Conservation (phyloP, 2,888 invertebrate genomes). For the Rotaria magnacalcarata region DNA sequence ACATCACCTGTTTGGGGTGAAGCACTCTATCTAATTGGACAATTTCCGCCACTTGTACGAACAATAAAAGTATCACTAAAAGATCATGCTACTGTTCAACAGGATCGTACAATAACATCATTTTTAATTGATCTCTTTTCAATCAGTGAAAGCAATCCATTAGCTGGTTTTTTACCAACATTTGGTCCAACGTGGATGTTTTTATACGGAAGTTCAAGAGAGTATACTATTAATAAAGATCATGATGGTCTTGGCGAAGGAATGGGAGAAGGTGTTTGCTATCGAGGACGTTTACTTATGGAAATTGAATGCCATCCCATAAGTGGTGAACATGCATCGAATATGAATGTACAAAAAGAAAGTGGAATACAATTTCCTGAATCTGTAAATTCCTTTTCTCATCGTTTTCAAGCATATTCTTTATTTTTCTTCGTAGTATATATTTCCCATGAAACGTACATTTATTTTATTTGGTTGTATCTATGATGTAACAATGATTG, state of each 20-base stretch:
- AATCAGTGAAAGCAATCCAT: not conserved
- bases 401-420: not conserved
- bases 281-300: slow-evolving; percentile 50
- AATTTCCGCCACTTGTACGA: not conserved
- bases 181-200: slow-evolving; percentile 51
- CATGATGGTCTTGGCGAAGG: slow-evolving; percentile 50
- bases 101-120: not conserved
- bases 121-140: not conserved
- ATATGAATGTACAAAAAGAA: slow-evolving; percentile 14
- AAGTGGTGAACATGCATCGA: not conserved
- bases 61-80: not conserved
- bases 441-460: not conserved
- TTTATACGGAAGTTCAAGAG: slow-evolving; percentile 50
- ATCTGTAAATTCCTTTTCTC: not conserved
- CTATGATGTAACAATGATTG: slow-evolving; percentile 49
- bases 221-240: slow-evolving; percentile 48
- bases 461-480: slow-evolving; percentile 49
- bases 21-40: not conserved
- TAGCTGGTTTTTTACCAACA: slow-evolving; percentile 50
- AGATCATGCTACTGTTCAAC: not conserved
- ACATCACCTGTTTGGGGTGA: slow-evolving; percentile 16
- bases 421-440: not conserved
- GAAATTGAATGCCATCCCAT: slow-evolving; percentile 47
- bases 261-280: slow-evolving; percentile 50
- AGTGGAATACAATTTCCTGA: not conserved